phyloP scores from a whole-genome alignment of 1,140 invertebrate genomes.

The Streblospio benedicti region DNA sequence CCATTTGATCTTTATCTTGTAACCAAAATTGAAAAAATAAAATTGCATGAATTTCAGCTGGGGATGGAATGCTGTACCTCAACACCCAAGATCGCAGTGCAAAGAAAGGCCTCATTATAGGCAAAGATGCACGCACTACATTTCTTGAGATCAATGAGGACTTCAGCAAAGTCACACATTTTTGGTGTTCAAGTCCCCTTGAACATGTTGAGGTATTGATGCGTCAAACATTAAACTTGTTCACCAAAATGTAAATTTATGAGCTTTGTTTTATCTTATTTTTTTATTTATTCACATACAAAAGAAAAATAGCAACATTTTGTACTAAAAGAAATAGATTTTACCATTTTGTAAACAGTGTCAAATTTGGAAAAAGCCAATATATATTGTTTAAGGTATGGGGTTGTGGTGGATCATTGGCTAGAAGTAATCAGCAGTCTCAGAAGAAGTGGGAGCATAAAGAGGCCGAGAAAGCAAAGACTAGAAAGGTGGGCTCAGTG shows the following conservation, averaged over 20 bases:
- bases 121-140: not conserved
- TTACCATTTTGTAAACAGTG: too few species aligned
- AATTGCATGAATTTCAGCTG: not conserved
- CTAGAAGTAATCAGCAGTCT: not conserved
- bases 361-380: too few species aligned
- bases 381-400: not conserved
- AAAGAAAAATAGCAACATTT: too few species aligned
- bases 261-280: too few species aligned
- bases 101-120: not conserved
- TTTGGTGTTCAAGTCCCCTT: not conserved
- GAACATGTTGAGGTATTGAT: not conserved
- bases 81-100: not conserved
- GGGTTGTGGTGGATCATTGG: not conserved
- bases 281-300: too few species aligned
- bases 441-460: slow-evolving; percentile 7
- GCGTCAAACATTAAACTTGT: too few species aligned
- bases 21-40: too few species aligned
- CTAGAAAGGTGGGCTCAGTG: slow-evolving; percentile 2
- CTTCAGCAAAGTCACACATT: slow-evolving; percentile 1
- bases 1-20: too few species aligned
- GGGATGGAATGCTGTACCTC: slow-evolving; percentile 1
- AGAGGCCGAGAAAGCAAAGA: slow-evolving; percentile 5
- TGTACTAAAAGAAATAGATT: too few species aligned
- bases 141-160: not conserved
- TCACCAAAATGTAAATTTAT: too few species aligned